Conservation (phyloP, 1,140 invertebrate species). For the Pentalonia nigronervosa region DNA sequence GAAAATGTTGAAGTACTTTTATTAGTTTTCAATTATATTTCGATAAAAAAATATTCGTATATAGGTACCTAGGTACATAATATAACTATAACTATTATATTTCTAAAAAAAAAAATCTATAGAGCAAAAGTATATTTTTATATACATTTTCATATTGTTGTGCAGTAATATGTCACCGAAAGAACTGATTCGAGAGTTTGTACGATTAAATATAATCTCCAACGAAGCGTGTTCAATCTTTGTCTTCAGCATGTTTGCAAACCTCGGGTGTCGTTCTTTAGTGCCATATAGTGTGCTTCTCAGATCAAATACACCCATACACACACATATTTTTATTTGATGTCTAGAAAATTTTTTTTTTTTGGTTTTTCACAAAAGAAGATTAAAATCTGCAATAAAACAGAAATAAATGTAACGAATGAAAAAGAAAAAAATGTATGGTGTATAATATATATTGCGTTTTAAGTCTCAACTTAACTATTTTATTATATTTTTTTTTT, state of each 20-base stretch:
- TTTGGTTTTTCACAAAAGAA: neutral
- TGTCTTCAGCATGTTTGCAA: neutral
- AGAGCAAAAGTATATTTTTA: neutral
- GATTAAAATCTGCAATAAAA: slow-evolving; percentile 16
- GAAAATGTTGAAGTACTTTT: neutral
- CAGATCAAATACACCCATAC: neutral
- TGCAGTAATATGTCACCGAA: neutral
- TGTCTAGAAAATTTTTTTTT: neutral
- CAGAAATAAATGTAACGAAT: neutral
- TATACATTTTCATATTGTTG: neutral
- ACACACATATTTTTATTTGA: neutral
- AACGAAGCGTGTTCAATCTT: neutral
- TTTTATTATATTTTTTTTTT: neutral
- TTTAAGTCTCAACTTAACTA: neutral
- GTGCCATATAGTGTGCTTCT: neutral
- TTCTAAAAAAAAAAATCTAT: neutral
- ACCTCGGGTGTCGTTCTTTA: neutral
- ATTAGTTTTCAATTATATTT: neutral
- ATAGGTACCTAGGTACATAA: too few species aligned
- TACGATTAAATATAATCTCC: neutral
- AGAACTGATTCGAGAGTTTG: neutral
- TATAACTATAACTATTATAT: neutral
- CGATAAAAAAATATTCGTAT: neutral
- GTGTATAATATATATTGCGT: neutral
- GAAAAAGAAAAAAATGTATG: neutral